Base-by-base conservation (phyloP, 2,888 invertebrate species). In the Eupithecia exiguata region DNA sequence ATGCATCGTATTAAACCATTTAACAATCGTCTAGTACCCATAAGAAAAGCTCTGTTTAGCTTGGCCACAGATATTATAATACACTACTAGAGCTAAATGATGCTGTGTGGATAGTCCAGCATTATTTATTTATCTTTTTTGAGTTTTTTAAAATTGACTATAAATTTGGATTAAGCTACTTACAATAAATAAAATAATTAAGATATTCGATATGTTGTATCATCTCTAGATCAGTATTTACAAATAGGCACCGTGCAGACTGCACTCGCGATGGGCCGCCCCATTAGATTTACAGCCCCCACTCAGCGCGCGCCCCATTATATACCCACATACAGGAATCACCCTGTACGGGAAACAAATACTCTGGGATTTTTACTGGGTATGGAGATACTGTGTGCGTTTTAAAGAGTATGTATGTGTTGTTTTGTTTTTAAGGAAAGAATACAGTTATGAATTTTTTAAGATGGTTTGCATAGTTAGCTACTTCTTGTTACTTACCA, bases 181-280 rank as follows among this genome's bases (percentile, higher is more conserved):
- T n/a, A n/a, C n/a, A n/a, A 36, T 5, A 36, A 36, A 36, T 36
- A 36, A 36, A 40, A 40, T 40, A 1, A 40, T 12, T 40, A 12
- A 40, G n/a, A n/a, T 9, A 46, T n/a, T 12, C 5, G 46, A 12
- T 18, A 18, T 18, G 49, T 71, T 74, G 61, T 72, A 77, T 66
- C 84, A 82, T 16, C 86, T 84, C 84, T 75, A 78, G 67, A 65
- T 25, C 2, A 12, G n/a, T 58, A 70, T 5, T 68, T 83, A 71
- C 73, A 77, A 76, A 70, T 79, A 83, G 79, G 79, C 83, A 80
- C 78, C 83, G 58, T 25, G 78, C 84, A 77, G 82, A 78, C 85
- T 89, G 90, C 89, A 88, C 87, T 89, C 82, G 86, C 86, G 86
- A 84, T 88, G 88, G 85, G 82, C 85, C 78, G 84, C 83, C 82